Percentiles rank a stretch among this genome's conserved stretches.
These are phyloP conservation scores for Uloborus plumipes DNA, from an alignment of 2,888 invertebrate species.

Conservation along the genomic window DNA sequence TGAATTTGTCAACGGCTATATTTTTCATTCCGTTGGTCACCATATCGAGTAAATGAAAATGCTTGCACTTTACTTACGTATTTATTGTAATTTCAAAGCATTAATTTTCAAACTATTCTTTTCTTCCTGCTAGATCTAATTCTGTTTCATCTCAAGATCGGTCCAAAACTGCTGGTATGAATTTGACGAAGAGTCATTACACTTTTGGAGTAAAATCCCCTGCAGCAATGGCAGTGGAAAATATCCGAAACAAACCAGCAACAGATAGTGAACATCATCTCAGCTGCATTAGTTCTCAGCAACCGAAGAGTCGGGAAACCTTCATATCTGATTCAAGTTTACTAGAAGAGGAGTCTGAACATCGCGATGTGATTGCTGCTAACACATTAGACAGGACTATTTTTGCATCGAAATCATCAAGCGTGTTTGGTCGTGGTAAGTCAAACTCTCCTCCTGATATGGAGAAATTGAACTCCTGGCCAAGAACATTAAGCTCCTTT, in stretches of 20 bases:
- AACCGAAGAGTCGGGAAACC: constrained; percentile 35
- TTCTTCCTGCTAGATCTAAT: constrained; percentile 28
- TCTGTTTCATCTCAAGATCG: constrained; percentile 52
- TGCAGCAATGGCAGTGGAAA: constrained; percentile 18
- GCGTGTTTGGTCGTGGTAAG: constrained; percentile 40
- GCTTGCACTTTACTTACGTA: background rate
- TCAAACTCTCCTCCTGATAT: constrained; percentile 50
- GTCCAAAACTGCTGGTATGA: constrained; percentile 14
- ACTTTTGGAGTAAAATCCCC: constrained; percentile 46
- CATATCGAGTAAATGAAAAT: background rate
- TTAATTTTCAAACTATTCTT: too few species aligned
- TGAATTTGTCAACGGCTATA: too few species aligned
- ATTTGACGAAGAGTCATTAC: constrained; percentile 46
- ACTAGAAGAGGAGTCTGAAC: constrained; percentile 35
- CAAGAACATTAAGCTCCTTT: constrained; percentile 54
- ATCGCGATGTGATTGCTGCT: constrained; percentile 22
- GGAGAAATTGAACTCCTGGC: constrained; percentile 58
- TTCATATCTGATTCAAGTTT: constrained; percentile 36
- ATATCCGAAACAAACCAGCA: too few species aligned
- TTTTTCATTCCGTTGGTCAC: too few species aligned
- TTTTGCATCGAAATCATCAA: constrained; percentile 48
- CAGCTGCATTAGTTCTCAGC: constrained; percentile 17
- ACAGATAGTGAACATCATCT: constrained; percentile 16
- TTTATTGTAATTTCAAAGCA: too few species aligned
- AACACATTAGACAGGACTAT: constrained; percentile 45